phyloP scores from a whole-genome alignment of 2,888 invertebrate species.

The Caenorhabditis plicata region DNA sequence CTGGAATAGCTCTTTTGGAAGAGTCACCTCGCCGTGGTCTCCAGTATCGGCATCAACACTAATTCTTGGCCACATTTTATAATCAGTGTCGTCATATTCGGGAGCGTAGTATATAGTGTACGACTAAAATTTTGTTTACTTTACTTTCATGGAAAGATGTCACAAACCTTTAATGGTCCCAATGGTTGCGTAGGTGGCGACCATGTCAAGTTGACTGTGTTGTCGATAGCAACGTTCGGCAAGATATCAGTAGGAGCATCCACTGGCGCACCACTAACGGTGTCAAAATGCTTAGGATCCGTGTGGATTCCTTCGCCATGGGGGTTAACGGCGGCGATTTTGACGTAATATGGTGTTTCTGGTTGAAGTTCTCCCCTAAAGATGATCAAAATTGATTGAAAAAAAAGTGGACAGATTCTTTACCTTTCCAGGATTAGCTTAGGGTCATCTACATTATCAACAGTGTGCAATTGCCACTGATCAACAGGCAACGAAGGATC shows the following conservation, averaged over 20 bases:
- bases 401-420: too few relatives aligned
- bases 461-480: slow-evolving; percentile 58
- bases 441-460: slow-evolving; percentile 36
- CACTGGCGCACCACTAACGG: slow-evolving; percentile 61
- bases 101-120: slow-evolving; percentile 62
- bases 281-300: slow-evolving; percentile 56
- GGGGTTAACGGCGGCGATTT: slow-evolving; percentile 56
- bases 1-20: slow-evolving; percentile 54
- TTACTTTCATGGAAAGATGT: too few relatives aligned
- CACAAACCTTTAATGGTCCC: slow-evolving; percentile 48
- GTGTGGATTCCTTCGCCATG: slow-evolving; percentile 59
- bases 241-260: slow-evolving; percentile 60
- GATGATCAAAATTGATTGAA: too few relatives aligned
- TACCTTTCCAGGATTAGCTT: slow-evolving; percentile 51
- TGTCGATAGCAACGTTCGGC: slow-evolving; percentile 55
- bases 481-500: slow-evolving; percentile 61
- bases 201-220: slow-evolving; percentile 61
- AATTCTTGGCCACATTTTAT: slow-evolving; percentile 58
- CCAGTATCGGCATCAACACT: slow-evolving; percentile 37
- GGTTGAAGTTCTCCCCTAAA: slow-evolving; percentile 63
- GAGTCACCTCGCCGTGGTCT: slow-evolving; percentile 39
- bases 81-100: slow-evolving; percentile 50
- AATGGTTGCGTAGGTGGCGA: slow-evolving; percentile 55
- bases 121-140: too few relatives aligned
- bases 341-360: slow-evolving; percentile 62